phyloP scores from a whole-genome alignment of 2,797 vertebrate species.

The Ciconia nigra region DNA sequence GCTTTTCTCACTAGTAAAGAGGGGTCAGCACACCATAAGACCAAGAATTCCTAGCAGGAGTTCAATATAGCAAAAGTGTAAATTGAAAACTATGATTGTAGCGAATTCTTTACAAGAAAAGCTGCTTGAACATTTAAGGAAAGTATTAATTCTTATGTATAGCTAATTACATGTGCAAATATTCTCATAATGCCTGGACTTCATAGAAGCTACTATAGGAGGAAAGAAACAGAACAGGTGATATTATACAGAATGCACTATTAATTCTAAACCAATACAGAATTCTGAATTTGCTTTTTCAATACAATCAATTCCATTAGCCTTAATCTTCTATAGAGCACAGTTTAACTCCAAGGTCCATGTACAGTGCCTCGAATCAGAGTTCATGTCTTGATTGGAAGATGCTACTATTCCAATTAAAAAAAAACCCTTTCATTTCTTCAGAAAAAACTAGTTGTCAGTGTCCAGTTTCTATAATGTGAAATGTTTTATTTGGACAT shows the following conservation, averaged over 20 bases:
- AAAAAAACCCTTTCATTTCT: neutral
- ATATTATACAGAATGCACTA: neutral
- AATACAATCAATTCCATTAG: neutral
- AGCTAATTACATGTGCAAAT: neutral
- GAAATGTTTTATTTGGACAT: neutral
- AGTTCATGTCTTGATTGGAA: neutral
- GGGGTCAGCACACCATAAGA: neutral
- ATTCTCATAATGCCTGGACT: neutral
- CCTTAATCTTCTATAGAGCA: neutral
- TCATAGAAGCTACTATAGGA: neutral
- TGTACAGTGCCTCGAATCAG: neutral
- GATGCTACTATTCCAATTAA: neutral
- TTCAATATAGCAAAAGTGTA: neutral
- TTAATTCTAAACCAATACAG: neutral
- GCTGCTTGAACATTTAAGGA: neutral
- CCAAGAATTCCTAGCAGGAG: neutral
- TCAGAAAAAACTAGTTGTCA: neutral
- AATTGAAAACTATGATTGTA: neutral
- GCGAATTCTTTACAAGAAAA: neutral
- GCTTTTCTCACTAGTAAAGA: neutral
- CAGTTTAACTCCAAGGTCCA: neutral
- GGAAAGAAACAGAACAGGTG: neutral
- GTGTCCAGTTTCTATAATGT: neutral
- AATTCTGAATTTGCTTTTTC: neutral
- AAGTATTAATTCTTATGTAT: neutral